Conservation (phyloP, 2,113 vertebrate genomes). For the Dasyurus viverrinus region DNA sequence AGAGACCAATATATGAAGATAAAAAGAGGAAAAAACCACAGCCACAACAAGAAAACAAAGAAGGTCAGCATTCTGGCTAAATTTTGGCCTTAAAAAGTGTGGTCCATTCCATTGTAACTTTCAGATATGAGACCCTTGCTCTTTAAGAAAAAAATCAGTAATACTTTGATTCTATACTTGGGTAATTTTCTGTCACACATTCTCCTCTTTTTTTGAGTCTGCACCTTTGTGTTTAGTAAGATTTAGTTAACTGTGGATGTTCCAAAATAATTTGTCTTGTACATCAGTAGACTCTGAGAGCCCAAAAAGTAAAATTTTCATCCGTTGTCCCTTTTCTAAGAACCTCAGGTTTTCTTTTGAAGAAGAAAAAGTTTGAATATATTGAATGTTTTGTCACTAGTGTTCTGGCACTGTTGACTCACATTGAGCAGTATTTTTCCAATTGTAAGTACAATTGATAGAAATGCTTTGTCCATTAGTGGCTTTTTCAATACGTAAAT, state of each 20-base stretch:
- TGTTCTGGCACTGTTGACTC: background rate
- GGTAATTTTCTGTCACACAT: background rate
- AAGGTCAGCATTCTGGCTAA: constrained; percentile 85
- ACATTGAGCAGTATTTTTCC: constrained; percentile 38
- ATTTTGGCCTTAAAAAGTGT: constrained; percentile 20
- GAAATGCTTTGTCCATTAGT: background rate
- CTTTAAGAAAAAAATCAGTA: constrained; percentile 10
- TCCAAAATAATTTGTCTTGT: background rate
- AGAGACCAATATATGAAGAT: constrained; percentile 95
- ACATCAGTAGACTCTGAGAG: background rate
- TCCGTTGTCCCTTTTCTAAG: constrained; percentile 17
- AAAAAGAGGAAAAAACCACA: constrained; percentile 94
- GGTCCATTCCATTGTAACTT: background rate
- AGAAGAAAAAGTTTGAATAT: constrained; percentile 13
- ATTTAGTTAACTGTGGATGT: background rate
- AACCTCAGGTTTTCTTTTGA: constrained; percentile 30
- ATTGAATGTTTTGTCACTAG: background rate
- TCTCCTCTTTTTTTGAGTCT: constrained; percentile 31
- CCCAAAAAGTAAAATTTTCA: background rate
- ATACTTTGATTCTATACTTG: background rate
- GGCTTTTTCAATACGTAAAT: constrained; percentile 22
- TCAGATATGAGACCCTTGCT: background rate
- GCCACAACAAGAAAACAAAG: constrained; percentile 87
- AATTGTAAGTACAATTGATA: constrained; percentile 4
- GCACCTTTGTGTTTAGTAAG: background rate